Percentiles rank a stretch among this genome's conserved stretches.
Evolutionary conservation across 2,113 vertebrate genomes (phyloP).

Genomic region (Chamaetylas fuelleborni): DNA sequence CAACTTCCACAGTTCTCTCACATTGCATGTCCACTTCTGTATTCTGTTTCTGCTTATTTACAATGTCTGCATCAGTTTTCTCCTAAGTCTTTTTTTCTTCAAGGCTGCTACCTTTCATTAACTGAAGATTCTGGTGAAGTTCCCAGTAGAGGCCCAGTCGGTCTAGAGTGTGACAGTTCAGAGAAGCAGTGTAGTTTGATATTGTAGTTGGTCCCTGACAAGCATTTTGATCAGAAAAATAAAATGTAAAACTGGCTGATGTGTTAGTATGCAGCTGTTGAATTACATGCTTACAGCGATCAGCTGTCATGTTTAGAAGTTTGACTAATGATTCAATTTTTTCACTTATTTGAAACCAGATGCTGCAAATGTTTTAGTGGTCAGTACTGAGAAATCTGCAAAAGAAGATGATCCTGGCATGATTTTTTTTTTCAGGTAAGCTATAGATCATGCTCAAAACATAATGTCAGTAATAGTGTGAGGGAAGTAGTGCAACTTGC

Average conservation of each 20-base stretch:
- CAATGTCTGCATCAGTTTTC: not conserved
- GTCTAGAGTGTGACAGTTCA: not conserved
- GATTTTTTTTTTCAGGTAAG: constrained; percentile 94
- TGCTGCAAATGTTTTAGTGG: constrained; percentile 91
- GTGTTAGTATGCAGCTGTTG: not conserved
- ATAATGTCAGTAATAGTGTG: not conserved
- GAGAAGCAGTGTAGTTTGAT: not conserved
- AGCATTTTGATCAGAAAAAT: not conserved
- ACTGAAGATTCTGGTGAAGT: not conserved
- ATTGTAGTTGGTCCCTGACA: not conserved
- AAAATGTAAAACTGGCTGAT: not conserved
- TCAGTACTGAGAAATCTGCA: constrained; percentile 80
- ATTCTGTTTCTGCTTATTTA: not conserved
- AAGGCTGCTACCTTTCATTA: not conserved
- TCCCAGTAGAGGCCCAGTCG: not conserved
- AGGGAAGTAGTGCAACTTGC: not conserved
- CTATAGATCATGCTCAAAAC: not conserved
- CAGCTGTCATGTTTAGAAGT: not conserved
- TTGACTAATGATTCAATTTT: not conserved
- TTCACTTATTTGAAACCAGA: constrained; percentile 76
- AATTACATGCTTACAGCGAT: not conserved
- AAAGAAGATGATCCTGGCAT: constrained; percentile 84
- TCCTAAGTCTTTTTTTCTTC: not conserved
- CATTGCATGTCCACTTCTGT: not conserved
- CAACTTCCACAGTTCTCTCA: not conserved